Evolutionary conservation across 2,113 vertebrate species (phyloP).

Genomic region (Lucifuga dentata): DNA sequence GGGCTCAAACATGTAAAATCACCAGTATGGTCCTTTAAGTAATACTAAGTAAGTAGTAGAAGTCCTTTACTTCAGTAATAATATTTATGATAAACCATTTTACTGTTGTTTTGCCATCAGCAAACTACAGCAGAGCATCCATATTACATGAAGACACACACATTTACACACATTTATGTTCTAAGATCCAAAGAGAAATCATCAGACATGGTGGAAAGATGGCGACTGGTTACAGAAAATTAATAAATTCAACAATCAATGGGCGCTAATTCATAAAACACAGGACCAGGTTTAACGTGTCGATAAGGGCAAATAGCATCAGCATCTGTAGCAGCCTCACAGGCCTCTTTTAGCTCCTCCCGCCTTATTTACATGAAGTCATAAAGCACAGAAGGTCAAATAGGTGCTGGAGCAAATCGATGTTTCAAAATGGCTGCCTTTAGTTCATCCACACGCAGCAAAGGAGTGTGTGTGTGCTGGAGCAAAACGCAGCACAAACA

Average conservation of each 20-base stretch:
- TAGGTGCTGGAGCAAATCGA: background rate
- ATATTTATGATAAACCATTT: conserved; percentile 14
- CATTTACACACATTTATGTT: background rate
- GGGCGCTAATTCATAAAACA: too few species aligned
- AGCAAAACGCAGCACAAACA: conserved; percentile 12
- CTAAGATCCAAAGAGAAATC: background rate
- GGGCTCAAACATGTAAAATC: too few species aligned
- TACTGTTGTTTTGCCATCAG: background rate
- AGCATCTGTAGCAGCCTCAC: background rate
- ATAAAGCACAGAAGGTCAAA: background rate
- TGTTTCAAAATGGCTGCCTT: background rate
- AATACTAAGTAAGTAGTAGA: too few species aligned
- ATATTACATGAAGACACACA: background rate
- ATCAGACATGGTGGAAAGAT: background rate
- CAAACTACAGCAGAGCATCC: background rate
- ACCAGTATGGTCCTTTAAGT: too few species aligned
- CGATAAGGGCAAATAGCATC: background rate
- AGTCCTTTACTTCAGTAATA: conserved; percentile 5
- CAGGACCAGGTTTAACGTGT: too few species aligned
- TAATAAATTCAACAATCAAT: too few species aligned
- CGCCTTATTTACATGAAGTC: background rate
- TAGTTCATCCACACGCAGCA: background rate
- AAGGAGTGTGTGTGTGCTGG: background rate
- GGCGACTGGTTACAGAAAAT: too few species aligned
- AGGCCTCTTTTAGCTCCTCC: background rate